These are phyloP conservation scores for Drosophila anceps DNA, from an alignment of 2,888 invertebrate species.

Conservation along the genomic window DNA sequence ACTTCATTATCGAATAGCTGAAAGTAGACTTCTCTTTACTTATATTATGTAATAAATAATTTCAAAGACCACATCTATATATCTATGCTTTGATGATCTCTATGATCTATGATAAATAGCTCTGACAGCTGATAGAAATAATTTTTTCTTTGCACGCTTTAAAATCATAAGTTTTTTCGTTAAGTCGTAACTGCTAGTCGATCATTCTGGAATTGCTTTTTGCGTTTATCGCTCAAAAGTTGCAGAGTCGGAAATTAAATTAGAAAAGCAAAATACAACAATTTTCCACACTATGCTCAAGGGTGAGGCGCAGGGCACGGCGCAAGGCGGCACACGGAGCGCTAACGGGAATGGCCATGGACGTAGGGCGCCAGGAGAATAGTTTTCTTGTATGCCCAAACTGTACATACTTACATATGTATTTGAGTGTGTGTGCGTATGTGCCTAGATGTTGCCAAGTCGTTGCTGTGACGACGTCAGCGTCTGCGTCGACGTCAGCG, in stretches of 20 bases:
- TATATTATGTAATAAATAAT: too few relatives aligned
- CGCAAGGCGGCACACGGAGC: neutral
- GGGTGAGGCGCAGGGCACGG: neutral
- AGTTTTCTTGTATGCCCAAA: constrained; percentile 10
- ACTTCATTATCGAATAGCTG: too few relatives aligned
- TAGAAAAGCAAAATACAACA: constrained; percentile 72
- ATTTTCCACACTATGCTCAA: constrained; percentile 52
- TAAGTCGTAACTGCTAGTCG: neutral
- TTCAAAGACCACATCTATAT: too few relatives aligned
- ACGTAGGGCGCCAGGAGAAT: constrained; percentile 1
- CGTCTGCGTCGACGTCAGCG: neutral
- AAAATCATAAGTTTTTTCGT: too few relatives aligned
- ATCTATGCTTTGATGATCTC: too few relatives aligned
- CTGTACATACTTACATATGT: neutral
- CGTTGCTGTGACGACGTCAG: constrained; percentile 26
- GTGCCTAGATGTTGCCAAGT: constrained; percentile 56
- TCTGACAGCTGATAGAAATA: neutral
- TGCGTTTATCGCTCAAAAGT: constrained; percentile 1
- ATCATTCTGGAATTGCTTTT: neutral
- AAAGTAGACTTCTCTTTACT: too few relatives aligned
- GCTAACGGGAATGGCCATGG: neutral
- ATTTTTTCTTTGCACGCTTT: neutral
- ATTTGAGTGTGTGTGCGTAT: neutral
- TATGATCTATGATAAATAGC: too few relatives aligned
- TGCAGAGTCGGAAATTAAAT: constrained; percentile 59